These are phyloP conservation scores for Conistra vaccinii DNA, from an alignment of 2,888 invertebrate species.

Conservation along the genomic window DNA sequence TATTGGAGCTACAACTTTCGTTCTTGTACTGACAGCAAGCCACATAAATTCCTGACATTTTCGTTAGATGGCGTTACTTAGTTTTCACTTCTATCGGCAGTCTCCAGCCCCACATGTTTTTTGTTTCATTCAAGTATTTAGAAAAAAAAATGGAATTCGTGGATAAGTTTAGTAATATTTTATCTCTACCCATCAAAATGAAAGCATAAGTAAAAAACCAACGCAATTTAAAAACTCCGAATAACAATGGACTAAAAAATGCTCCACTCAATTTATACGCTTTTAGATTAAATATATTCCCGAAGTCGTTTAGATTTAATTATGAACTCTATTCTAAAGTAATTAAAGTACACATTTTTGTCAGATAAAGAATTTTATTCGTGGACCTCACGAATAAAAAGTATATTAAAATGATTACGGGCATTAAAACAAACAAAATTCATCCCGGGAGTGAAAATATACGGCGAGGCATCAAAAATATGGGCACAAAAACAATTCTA, in stretches of 20 bases:
- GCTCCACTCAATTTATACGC: conserved; percentile 34
- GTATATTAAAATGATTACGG: conserved; percentile 53
- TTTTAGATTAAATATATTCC: conserved; percentile 46
- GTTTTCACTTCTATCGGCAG: too few species aligned
- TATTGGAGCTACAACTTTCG: too few species aligned
- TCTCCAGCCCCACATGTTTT: too few species aligned
- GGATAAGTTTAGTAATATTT: too few species aligned
- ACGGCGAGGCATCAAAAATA: conserved; percentile 56
- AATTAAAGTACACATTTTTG: conserved; percentile 52
- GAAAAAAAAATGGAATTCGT: too few species aligned
- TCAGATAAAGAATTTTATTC: conserved; percentile 36
- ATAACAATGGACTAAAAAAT: conserved; percentile 52
- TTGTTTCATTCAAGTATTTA: too few species aligned
- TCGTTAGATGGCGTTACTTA: too few species aligned
- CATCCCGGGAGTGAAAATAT: conserved; percentile 51
- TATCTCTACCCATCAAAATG: conserved; percentile 2
- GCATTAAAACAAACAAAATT: conserved; percentile 58
- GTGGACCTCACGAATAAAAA: conserved; percentile 42
- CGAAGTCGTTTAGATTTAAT: conserved; percentile 38
- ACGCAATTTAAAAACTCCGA: conserved; percentile 29
- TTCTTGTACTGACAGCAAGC: too few species aligned
- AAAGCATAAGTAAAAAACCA: conserved; percentile 24
- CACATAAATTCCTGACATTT: too few species aligned
- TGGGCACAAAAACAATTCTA: conserved; percentile 58
- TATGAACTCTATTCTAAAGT: conserved; percentile 39